Evolutionary conservation across 2,797 vertebrate species (phyloP), one percentile per base, ranked within the genome.

Genomic region (Etheostoma perlongum): DNA sequence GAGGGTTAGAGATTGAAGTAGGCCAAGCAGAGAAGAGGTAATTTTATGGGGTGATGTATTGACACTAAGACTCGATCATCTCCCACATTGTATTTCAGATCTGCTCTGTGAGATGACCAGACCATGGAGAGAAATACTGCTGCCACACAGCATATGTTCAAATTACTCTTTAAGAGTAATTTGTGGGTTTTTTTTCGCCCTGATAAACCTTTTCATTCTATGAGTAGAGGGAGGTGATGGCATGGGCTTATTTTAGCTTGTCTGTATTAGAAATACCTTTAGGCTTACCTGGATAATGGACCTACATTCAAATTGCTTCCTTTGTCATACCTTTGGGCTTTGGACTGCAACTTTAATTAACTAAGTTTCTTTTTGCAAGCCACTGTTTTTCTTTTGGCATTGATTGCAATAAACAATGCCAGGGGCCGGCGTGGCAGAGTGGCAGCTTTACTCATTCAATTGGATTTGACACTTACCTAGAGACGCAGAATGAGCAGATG

Each of bases 1-100:
- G 93, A 93, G 79, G 77, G 82, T 74, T 68, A 92, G 90, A 95
- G 94, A 95, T 95, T 95, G 95, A 95, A 94, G 94, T 93, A 92
- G 92, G 92, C 92, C 91, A 86, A 93, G 93, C 93, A 90, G 91
- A 95, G 90, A 93, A 81, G 89, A 95, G 91, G 91, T 93, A 88
- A 93, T 91, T 95, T 93, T 94, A 90, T 82, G 87, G 83, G 88
- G 76, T 92, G 93, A 94, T 93, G 92, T 94, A 94, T 94, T 93
- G 92, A 94, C 93, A 93, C 90, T 90, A 89, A 93, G 90, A 92
- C 91, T 93, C 91, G 84, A 93, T 93, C 92, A 94, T 91, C 90
- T 90, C 84, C 85, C 65, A 78, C 90, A 91, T 90, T 91, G 89
- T 92, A 85, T 92, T 89, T 88, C 78, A 85, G 85, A 88, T 91